A percentile compares a stretch with the other conserved stretches of the same genome.
Evolutionary conservation across 2,113 vertebrate species (phyloP).

Genomic region (Tor tambroides): DNA sequence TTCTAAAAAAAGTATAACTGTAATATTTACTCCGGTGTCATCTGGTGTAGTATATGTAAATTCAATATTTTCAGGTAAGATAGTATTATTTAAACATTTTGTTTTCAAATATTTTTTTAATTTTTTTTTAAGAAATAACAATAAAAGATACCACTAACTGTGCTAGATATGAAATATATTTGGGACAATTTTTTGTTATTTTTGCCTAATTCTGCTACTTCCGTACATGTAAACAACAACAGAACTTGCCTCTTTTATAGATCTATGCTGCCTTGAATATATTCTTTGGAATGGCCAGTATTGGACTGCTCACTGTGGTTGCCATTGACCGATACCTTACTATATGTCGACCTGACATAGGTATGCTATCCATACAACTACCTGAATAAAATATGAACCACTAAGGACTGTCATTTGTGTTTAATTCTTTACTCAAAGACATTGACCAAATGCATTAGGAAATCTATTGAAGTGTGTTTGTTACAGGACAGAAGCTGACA

Average conservation of each 20-base stretch:
- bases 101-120: no score
- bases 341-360: conserved; percentile 88
- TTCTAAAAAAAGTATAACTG: no score
- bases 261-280: conserved; percentile 97
- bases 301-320: conserved; percentile 92
- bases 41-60: no score
- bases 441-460: neutral
- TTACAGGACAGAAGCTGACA: conserved; percentile 87
- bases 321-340: conserved; percentile 92
- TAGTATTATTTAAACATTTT: no score
- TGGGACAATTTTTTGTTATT: neutral
- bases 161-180: neutral
- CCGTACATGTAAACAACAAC: neutral
- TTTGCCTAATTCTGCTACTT: neutral
- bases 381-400: conserved; percentile 3
- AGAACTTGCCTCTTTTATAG: conserved; percentile 71
- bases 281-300: conserved; percentile 98
- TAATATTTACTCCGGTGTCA: no score
- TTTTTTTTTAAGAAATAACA: neutral
- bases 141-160: neutral
- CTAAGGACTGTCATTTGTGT: neutral
- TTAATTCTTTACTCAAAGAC: neutral
- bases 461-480: conserved; percentile 14
- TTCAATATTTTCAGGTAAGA: no score
- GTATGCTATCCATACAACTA: conserved; percentile 69